phyloP scores from a whole-genome alignment of 1,140 invertebrate species.

The Rhagoletis zephyria region DNA sequence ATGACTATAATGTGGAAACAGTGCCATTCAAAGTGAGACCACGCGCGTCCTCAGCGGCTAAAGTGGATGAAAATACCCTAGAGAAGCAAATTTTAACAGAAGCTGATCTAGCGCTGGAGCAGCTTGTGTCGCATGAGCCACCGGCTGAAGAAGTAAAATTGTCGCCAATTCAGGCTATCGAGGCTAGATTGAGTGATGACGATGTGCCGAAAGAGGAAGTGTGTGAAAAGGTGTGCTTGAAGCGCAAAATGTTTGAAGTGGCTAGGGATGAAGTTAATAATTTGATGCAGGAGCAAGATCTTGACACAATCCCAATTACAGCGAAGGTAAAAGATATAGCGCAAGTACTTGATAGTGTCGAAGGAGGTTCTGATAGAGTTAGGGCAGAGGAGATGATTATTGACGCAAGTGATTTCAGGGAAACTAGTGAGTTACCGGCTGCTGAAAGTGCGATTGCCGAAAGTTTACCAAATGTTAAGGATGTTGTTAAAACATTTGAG shows the following conservation, averaged over 20 bases:
- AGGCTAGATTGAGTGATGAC: conserved; percentile 55
- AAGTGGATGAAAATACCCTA: conserved; percentile 62
- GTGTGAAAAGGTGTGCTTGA: conserved; percentile 68
- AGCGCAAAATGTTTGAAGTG: conserved; percentile 67
- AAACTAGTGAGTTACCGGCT: no score
- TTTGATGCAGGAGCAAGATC: conserved; percentile 54
- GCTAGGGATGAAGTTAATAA: conserved; percentile 63
- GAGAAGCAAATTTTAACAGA: conserved; percentile 67
- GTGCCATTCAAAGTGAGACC: conserved; percentile 66
- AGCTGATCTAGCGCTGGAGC: conserved; percentile 63
- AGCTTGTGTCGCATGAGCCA: conserved; percentile 62
- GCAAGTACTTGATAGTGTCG: not conserved
- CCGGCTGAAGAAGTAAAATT: conserved; percentile 62
- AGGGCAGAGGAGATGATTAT: no score
- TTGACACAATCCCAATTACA: not conserved
- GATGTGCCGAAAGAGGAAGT: conserved; percentile 64
- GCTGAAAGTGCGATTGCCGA: not conserved
- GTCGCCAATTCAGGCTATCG: conserved; percentile 65
- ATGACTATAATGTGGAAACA: conserved; percentile 60
- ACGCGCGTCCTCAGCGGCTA: conserved; percentile 56
- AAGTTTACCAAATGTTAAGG: conserved; percentile 60
- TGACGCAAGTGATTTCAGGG: no score
- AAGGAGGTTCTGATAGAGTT: conserved; percentile 5
- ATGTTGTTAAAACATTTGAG: conserved; percentile 67
- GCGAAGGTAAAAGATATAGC: not conserved